phyloP scores from a whole-genome alignment of 1,140 invertebrate species.

The Drosophila tsacasi region DNA sequence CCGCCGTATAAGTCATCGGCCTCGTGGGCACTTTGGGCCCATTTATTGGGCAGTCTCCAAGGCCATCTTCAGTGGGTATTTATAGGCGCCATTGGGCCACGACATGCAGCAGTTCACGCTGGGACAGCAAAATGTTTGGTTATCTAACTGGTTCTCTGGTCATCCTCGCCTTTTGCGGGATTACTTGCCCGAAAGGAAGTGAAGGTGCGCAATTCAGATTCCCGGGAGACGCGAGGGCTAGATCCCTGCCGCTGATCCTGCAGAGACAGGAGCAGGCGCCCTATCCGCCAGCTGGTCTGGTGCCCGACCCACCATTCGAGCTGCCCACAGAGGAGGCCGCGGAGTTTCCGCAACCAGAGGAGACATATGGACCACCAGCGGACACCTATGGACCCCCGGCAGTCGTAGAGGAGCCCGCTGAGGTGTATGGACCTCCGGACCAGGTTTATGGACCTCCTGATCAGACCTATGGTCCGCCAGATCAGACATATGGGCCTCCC shows the following conservation, averaged over 20 bases:
- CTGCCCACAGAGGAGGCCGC: constrained; percentile 67
- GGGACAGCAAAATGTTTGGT: constrained; percentile 57
- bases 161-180: constrained; percentile 36
- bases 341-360: constrained; percentile 51
- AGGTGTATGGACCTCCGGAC: constrained; percentile 33
- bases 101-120: constrained; percentile 51
- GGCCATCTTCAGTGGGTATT: constrained; percentile 49
- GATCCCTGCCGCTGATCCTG: constrained; percentile 17
- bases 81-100: constrained; percentile 43
- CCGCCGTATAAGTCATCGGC: constrained; percentile 71
- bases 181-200: constrained; percentile 20
- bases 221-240: constrained; percentile 40
- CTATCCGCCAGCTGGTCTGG: constrained; percentile 71
- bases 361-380: constrained; percentile 61
- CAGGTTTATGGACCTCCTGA: constrained; percentile 31
- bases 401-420: constrained; percentile 30
- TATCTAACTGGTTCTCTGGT: constrained; percentile 29
- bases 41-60: constrained; percentile 41
- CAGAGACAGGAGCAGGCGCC: constrained; percentile 62
- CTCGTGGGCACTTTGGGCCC: constrained; percentile 56
- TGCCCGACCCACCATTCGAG: constrained; percentile 70
- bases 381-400: constrained; percentile 49
- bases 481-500: constrained; percentile 50
- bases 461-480: constrained; percentile 40
- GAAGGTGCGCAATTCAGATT: constrained; percentile 39